Conservation (phyloP, 2,888 invertebrate genomes). For the Hirtodrosophila cameraria region DNA sequence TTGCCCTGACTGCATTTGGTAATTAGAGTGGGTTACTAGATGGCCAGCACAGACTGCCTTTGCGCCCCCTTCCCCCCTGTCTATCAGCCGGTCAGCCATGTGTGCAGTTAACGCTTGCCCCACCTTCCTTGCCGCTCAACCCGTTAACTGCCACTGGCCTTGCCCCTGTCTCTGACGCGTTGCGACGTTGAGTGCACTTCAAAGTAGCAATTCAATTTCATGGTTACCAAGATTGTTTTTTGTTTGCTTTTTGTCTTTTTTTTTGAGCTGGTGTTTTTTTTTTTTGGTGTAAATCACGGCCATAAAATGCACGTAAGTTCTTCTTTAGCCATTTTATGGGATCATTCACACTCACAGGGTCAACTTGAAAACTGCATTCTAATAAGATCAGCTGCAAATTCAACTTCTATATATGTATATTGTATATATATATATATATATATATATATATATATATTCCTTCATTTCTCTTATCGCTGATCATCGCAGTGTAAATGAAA, state of each 20-base stretch:
- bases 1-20: conserved; percentile 67
- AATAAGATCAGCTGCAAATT: conserved; percentile 19
- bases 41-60: conserved; percentile 46
- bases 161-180: conserved; percentile 17
- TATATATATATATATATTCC: too few relatives aligned
- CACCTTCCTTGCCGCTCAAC: conserved; percentile 6
- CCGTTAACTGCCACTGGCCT: not conserved
- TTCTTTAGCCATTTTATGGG: conserved; percentile 28
- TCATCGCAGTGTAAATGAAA: conserved; percentile 56
- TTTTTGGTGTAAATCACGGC: conserved; percentile 72
- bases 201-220: conserved; percentile 82
- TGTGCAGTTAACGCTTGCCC: conserved; percentile 70
- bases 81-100: conserved; percentile 73
- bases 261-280: conserved; percentile 22
- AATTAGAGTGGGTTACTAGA: conserved; percentile 75
- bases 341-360: conserved; percentile 41
- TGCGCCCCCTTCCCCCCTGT: conserved; percentile 33
- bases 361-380: conserved; percentile 41
- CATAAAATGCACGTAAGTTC: conserved; percentile 66
- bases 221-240: conserved; percentile 63
- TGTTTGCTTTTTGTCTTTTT: conserved; percentile 1
- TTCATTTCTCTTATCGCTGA: conserved; percentile 49
- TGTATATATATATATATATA: too few relatives aligned
- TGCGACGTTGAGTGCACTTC: conserved; percentile 78
- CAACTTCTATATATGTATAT: too few relatives aligned